These are phyloP conservation scores for Flexamia atlantica DNA, from an alignment of 2,888 invertebrate species.

Conservation along the genomic window DNA sequence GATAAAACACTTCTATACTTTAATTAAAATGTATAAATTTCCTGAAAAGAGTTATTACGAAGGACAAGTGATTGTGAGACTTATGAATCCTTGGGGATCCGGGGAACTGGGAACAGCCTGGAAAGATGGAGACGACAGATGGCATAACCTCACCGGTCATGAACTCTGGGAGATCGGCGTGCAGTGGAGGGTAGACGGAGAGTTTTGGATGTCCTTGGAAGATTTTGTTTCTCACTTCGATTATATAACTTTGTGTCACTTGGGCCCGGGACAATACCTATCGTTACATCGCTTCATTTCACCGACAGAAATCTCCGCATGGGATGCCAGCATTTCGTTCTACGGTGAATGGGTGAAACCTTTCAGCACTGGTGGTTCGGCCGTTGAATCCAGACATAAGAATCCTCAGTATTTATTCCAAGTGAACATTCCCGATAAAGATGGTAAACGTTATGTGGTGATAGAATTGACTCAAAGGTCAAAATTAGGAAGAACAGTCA, in stretches of 20 bases:
- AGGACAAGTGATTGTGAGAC: background rate
- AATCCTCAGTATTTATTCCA: background rate
- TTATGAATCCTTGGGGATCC: slow-evolving; percentile 2
- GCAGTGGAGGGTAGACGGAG: background rate
- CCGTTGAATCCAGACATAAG: background rate
- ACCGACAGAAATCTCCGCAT: too few relatives aligned
- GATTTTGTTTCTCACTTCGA: background rate
- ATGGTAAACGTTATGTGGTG: background rate
- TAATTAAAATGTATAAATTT: too few relatives aligned
- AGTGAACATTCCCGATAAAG: background rate
- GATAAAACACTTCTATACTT: too few relatives aligned
- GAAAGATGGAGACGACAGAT: background rate
- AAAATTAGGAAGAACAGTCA: background rate
- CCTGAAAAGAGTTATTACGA: too few relatives aligned
- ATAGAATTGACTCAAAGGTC: background rate
- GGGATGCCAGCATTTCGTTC: background rate
- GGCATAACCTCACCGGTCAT: background rate
- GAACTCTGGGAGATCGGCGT: background rate
- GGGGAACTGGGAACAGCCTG: background rate
- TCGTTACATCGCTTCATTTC: too few relatives aligned
- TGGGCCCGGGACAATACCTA: background rate
- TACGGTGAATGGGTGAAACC: background rate
- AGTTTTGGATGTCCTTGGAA: background rate
- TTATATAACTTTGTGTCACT: background rate
- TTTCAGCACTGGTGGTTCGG: background rate